Evolutionary conservation across 2,797 vertebrate genomes (phyloP).

Genomic region (Chrysocyon brachyurus): DNA sequence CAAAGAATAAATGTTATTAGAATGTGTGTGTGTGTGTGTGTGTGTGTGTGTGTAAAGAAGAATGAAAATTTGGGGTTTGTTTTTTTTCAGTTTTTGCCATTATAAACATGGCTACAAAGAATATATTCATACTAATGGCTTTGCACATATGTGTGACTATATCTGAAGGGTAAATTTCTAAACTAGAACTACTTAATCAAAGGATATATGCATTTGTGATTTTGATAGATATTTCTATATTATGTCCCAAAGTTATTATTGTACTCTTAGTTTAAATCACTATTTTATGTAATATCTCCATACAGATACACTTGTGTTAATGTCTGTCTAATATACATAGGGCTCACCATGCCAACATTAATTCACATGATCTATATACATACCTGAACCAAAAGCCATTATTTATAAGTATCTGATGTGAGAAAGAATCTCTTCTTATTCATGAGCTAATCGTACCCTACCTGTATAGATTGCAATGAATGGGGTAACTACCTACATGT

Average conservation of each 20-base stretch:
- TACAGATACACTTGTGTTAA: background rate
- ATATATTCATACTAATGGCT: background rate
- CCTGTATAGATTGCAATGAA: background rate
- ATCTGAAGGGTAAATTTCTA: conserved; percentile 14
- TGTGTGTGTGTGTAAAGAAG: background rate
- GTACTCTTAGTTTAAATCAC: background rate
- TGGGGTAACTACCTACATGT: background rate
- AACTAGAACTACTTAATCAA: background rate
- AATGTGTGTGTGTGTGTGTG: background rate
- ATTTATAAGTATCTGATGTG: background rate
- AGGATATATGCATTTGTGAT: background rate
- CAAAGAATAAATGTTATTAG: conserved; percentile 43
- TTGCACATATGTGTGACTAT: background rate
- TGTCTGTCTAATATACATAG: background rate
- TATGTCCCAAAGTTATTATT: background rate
- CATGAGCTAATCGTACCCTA: background rate
- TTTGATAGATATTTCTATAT: background rate
- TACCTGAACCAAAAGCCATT: background rate
- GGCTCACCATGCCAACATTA: background rate
- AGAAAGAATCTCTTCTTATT: background rate
- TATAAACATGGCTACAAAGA: background rate
- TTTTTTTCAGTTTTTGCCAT: conserved; percentile 12
- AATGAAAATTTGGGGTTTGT: background rate
- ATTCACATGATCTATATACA: background rate
- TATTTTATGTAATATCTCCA: background rate